Conservation (phyloP, 1,140 invertebrate genomes). For the Brachystomella parvula region DNA sequence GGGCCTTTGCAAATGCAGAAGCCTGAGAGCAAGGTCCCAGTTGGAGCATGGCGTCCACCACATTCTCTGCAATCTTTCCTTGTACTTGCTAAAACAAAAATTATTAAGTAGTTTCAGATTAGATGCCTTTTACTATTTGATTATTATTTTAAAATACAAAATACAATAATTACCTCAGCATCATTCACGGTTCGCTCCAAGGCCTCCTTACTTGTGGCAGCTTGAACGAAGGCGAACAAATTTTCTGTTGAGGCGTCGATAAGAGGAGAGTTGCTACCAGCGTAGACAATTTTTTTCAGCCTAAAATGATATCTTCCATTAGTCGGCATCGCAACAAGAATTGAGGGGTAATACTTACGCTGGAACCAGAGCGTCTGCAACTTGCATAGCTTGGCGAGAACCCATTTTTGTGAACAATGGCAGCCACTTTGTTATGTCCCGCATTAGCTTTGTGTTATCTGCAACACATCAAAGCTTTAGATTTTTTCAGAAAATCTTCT, state of each 20-base stretch:
- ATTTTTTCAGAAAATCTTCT: too few relatives aligned
- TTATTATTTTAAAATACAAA: neutral
- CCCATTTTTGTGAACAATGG: neutral
- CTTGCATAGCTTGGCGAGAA: neutral
- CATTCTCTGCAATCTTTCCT: neutral
- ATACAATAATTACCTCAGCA: neutral
- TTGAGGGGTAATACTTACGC: neutral
- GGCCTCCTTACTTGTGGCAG: neutral
- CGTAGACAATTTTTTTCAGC: neutral
- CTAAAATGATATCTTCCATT: too few relatives aligned
- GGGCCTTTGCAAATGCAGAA: neutral
- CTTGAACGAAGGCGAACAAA: neutral
- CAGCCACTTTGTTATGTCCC: neutral
- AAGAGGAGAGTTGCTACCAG: neutral
- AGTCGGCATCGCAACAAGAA: neutral
- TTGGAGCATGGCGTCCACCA: neutral
- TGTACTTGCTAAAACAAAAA: neutral
- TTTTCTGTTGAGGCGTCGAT: neutral
- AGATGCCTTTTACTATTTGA: neutral
- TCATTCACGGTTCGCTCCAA: neutral
- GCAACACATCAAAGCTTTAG: too few relatives aligned
- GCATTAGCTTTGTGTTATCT: neutral
- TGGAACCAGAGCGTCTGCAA: slow-evolving; percentile 5
- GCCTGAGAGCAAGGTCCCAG: neutral
- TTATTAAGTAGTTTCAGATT: neutral